Conservation (phyloP, 2,888 invertebrate species). For the Drosophila mercatorum region DNA sequence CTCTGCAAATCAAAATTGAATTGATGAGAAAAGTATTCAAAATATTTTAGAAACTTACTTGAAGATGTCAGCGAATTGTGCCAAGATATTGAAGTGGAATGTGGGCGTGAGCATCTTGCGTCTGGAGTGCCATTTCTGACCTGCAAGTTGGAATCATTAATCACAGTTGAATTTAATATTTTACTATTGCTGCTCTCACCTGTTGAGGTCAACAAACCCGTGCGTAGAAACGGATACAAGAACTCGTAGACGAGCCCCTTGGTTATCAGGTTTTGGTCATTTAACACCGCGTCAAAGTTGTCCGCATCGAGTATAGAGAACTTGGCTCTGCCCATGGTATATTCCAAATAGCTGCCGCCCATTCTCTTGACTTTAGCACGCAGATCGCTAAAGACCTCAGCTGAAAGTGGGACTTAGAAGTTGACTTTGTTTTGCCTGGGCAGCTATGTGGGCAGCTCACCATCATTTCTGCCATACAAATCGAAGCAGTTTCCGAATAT, state of each 20-base stretch:
- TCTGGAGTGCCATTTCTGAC: conserved; percentile 78
- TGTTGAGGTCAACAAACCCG: conserved; percentile 73
- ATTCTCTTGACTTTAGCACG: conserved; percentile 39
- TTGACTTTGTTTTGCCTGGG: accelerated
- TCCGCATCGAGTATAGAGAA: conserved; percentile 75
- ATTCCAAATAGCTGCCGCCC: conserved; percentile 64
- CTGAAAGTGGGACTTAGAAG: conserved; percentile 33
- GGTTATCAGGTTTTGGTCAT: conserved; percentile 69
- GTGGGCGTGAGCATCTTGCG: conserved; percentile 80
- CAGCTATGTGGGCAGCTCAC: conserved; percentile 20
- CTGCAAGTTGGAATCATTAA: conserved; percentile 30
- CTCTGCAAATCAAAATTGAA: conserved; percentile 36
- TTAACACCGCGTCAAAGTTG: conserved; percentile 70
- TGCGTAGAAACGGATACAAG: conserved; percentile 70
- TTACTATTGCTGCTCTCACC: conserved; percentile 33
- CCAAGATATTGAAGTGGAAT: conserved; percentile 81
- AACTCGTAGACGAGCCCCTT: conserved; percentile 73
- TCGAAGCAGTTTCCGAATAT: conserved; percentile 81
- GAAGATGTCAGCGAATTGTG: conserved; percentile 78
- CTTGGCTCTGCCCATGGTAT: conserved; percentile 52
- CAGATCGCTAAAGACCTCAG: conserved; percentile 53
- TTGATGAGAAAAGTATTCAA: accelerated
- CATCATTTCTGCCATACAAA: conserved; percentile 49
- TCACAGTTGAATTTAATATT: background rate
- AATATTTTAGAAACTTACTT: conserved; percentile 54